phyloP scores from a whole-genome alignment of 2,888 invertebrate species.

The Sericinus montela region DNA sequence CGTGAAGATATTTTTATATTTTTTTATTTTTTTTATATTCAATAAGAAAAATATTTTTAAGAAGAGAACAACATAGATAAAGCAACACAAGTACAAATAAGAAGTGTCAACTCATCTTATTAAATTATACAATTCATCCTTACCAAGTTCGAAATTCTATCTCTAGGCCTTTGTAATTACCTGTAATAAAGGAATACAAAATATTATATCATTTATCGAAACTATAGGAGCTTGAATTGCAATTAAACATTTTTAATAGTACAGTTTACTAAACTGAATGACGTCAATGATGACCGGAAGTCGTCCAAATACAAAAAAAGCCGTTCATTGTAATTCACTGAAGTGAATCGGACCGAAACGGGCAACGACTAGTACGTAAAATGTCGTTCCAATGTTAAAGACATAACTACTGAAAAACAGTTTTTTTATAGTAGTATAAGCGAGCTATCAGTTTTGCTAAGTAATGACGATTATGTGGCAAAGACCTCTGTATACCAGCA shows the following conservation, averaged over 20 bases:
- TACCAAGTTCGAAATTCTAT: not conserved
- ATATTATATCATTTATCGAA: not conserved
- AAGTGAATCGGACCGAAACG: constrained; percentile 17
- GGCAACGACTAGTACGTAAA: constrained; percentile 3
- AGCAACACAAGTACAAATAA: too few relatives aligned
- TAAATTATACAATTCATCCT: too few relatives aligned
- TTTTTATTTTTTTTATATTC: too few relatives aligned
- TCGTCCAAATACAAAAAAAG: not conserved
- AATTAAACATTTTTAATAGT: not conserved
- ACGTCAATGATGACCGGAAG: constrained; percentile 14
- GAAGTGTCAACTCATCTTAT: too few relatives aligned
- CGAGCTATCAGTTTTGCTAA: too few relatives aligned
- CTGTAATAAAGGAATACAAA: constrained; percentile 4
- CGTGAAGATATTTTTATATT: too few relatives aligned
- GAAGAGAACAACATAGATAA: too few relatives aligned
- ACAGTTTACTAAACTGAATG: constrained; percentile 7
- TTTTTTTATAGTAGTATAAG: too few relatives aligned
- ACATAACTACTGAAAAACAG: not conserved
- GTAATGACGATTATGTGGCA: too few relatives aligned
- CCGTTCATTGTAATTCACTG: constrained; percentile 10
- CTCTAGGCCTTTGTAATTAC: not conserved
- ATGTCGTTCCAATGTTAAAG: constrained; percentile 2
- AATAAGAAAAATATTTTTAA: too few relatives aligned
- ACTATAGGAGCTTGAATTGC: too few relatives aligned
- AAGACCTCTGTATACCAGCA: too few relatives aligned